Percentiles rank a stretch among this genome's conserved stretches.
These are phyloP conservation scores for Toxotes jaculatrix DNA, from an alignment of 2,113 vertebrate species.

Conservation along the genomic window DNA sequence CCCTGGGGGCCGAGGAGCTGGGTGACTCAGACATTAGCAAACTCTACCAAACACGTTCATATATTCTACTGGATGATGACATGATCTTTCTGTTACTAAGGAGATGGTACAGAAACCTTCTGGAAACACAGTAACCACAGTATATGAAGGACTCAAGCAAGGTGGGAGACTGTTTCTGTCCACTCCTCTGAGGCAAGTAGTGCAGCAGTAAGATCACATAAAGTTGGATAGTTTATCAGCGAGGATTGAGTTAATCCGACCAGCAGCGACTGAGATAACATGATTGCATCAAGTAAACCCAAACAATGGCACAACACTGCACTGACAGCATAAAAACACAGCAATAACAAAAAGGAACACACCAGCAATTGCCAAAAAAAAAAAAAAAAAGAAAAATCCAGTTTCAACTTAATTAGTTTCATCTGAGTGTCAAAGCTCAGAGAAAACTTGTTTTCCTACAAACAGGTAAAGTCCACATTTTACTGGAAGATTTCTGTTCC, in stretches of 20 bases:
- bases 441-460: neutral
- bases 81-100: slow-evolving; percentile 58
- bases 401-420: no score
- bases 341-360: neutral
- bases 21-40: slow-evolving; percentile 74
- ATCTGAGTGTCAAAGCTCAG: no score
- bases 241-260: no score
- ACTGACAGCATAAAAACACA: neutral
- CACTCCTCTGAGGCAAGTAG: neutral
- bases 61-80: slow-evolving; percentile 46
- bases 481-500: neutral
- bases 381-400: no score
- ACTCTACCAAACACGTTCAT: slow-evolving; percentile 60
- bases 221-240: neutral
- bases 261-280: no score
- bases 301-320: neutral
- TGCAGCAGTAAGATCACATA: neutral
- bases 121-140: slow-evolving; percentile 35
- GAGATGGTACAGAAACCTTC: slow-evolving; percentile 52
- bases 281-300: neutral
- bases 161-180: neutral
- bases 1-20: slow-evolving; percentile 15
- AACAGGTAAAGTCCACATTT: neutral
- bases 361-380: neutral
- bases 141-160: neutral